Conservation (phyloP, 2,113 vertebrate genomes). For the Rhea americana region DNA sequence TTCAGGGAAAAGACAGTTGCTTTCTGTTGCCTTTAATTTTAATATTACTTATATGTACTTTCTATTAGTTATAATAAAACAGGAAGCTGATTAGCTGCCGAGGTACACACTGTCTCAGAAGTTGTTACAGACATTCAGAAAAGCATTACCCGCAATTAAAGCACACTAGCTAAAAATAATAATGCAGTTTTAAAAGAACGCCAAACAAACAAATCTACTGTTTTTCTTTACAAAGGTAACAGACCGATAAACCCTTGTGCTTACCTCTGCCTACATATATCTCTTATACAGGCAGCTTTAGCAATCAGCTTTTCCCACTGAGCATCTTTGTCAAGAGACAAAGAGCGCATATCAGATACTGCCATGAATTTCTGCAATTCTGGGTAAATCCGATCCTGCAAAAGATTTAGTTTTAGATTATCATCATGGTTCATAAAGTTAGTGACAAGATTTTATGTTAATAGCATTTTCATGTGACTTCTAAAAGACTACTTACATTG, state of each 20-base stretch:
- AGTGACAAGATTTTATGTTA: background rate
- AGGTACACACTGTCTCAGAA: background rate
- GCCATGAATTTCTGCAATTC: slow-evolving; percentile 89
- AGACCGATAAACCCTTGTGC: background rate
- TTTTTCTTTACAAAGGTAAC: fast-evolving
- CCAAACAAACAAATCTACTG: no score
- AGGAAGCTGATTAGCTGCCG: background rate
- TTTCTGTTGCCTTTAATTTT: background rate
- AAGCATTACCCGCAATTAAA: background rate
- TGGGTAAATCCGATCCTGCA: slow-evolving; percentile 92
- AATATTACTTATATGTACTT: background rate
- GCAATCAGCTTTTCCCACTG: slow-evolving; percentile 93
- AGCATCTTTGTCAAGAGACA: slow-evolving; percentile 80
- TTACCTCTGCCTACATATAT: slow-evolving; percentile 92
- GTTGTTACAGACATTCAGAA: background rate
- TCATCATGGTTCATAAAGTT: background rate
- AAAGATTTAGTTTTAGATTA: background rate
- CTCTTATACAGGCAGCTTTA: slow-evolving; percentile 88
- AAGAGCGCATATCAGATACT: slow-evolving; percentile 73
- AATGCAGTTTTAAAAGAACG: background rate
- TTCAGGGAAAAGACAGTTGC: background rate
- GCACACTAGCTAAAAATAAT: background rate
- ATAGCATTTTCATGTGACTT: background rate
- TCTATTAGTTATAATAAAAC: background rate
- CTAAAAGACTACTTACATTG: background rate